Base-by-base conservation (phyloP, 1,140 invertebrate species). In the Hormaphis cornu region DNA sequence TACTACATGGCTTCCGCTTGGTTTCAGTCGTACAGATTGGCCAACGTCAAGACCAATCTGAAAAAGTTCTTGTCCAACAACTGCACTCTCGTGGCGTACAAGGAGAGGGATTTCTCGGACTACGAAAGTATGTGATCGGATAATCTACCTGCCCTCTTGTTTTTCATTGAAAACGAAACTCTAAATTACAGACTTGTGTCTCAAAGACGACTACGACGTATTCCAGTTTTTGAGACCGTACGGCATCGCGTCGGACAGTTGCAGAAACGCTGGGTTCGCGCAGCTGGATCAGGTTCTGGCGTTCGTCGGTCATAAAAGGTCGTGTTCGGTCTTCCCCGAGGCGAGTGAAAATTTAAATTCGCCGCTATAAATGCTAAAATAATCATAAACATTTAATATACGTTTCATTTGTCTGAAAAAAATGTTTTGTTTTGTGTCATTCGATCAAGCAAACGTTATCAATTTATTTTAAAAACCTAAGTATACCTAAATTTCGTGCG, bases 1-100 rank as follows among this genome's bases (percentile, higher is more conserved):
- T 85, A 83, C 77, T 88, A 87, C 75, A 82, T 85, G 80, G 81
- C 85, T 75, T 83, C 85, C 33, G 87, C 85, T 14, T 82, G 84
- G 76, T 72, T 87, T 69, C 85, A 87, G 75, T 83, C 85, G 72
- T 85, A 83, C 81, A 80, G 83, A 70, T 77, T 87, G 18, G 81
- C 80, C 61, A 79, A 80, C n/a, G 76, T 86, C 48, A 80, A 80
- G 72, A 56, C 58, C 10, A 76, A 74, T 48, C 72, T 77, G n/a
- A 71, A 59, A 33, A 50, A 73, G 30, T 50, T 74, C 22, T 46
- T 72, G 1, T 46, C 73, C n/a, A 72, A 72, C 14, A 74, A 74
- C 66, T 74, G 73, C 1, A 73, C 74, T 20, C 33, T 77, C 6
- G 75, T 76, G 24, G 14, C 77, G 1, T 76, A 77, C 52, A 75